Percentiles rank a stretch among this genome's conserved stretches.
Evolutionary conservation across 2,888 invertebrate genomes (phyloP).

Genomic region (Ormyrus rosae): DNA sequence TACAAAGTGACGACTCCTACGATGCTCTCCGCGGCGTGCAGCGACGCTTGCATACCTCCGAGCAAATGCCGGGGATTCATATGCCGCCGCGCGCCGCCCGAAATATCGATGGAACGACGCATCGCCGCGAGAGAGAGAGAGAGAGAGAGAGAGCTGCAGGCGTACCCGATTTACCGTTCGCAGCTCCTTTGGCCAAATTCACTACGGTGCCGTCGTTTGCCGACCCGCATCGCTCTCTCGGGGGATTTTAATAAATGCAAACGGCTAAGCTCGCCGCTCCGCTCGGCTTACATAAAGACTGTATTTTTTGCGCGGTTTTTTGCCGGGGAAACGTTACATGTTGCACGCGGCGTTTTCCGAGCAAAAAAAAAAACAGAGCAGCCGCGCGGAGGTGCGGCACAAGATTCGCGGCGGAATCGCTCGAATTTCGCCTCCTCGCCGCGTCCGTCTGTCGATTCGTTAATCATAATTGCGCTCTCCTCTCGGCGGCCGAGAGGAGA

Average conservation of each 20-base stretch:
- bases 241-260: no score
- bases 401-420: neutral
- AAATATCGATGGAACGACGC: no score
- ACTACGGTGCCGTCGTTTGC: no score
- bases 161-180: no score
- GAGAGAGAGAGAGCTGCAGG: no score
- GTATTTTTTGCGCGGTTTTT: conserved; percentile 27
- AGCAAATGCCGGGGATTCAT: no score
- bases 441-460: conserved; percentile 68
- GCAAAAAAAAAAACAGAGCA: neutral
- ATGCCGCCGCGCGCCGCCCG: no score
- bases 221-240: no score
- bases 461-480: conserved; percentile 71
- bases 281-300: no score
- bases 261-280: no score
- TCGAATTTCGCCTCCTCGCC: neutral
- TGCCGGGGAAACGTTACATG: neutral
- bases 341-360: neutral
- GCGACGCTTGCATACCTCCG: neutral
- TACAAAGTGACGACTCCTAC: conserved; percentile 70
- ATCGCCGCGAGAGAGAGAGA: no score
- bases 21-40: conserved; percentile 56
- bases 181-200: no score
- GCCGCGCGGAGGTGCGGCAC: conserved; percentile 7
- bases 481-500: conserved; percentile 69